phyloP scores from a whole-genome alignment of 2,888 invertebrate genomes.

The Cecidostiba fungosa region DNA sequence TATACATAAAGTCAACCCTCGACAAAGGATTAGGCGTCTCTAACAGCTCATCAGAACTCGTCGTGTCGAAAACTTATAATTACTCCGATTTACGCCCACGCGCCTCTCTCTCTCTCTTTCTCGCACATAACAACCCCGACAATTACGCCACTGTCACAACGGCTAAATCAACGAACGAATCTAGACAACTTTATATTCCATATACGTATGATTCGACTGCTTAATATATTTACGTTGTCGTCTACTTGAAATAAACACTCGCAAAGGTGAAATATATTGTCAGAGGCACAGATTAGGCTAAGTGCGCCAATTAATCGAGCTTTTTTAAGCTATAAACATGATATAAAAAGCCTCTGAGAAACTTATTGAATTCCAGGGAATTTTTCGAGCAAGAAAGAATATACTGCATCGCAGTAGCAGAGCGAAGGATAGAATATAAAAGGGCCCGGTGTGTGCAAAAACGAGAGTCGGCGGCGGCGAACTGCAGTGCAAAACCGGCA shows the following conservation, averaged over 20 bases:
- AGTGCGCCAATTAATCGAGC: neutral
- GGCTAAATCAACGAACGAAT: neutral
- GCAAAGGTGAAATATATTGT: neutral
- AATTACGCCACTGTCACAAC: constrained; percentile 6
- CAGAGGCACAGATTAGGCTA: neutral
- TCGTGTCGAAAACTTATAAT: neutral
- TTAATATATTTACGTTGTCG: too few species aligned
- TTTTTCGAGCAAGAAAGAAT: constrained; percentile 1
- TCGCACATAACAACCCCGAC: neutral
- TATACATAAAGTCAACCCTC: neutral
- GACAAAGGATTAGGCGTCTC: neutral
- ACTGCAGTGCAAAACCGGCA: constrained; percentile 63
- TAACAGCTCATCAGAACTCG: neutral
- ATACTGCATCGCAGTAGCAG: neutral
- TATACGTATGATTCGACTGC: constrained; percentile 3
- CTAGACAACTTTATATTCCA: neutral
- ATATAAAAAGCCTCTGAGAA: neutral
- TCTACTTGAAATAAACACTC: neutral
- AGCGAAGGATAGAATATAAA: neutral
- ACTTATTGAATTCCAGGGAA: neutral
- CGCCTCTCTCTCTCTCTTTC: too few species aligned
- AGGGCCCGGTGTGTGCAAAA: constrained; percentile 37
- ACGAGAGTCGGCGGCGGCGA: neutral
- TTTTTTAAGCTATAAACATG: neutral
- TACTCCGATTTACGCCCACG: neutral